phyloP scores from a whole-genome alignment of 2,888 invertebrate genomes.

The Liposcelis brunnea region DNA sequence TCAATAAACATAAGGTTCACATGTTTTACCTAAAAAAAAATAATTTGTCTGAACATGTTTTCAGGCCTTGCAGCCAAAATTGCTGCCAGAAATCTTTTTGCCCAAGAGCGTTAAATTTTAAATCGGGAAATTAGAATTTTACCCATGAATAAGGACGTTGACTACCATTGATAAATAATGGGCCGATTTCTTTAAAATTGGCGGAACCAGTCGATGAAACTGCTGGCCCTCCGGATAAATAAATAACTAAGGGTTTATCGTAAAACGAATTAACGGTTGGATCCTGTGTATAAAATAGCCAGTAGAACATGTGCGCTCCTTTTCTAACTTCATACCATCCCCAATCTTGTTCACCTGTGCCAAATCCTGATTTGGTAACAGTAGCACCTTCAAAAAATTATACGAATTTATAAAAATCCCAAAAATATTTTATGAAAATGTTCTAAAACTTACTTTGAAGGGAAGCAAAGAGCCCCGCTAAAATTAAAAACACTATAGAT shows the following conservation, averaged over 20 bases:
- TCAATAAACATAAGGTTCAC: constrained; percentile 77
- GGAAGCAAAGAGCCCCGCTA: too few species aligned
- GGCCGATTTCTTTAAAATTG: constrained; percentile 75
- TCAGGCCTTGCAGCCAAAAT: too few species aligned
- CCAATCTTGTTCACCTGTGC: constrained; percentile 51
- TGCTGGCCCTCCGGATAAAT: constrained; percentile 80
- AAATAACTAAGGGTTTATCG: constrained; percentile 60
- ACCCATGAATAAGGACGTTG: constrained; percentile 63
- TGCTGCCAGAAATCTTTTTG: too few species aligned
- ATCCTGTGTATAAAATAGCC: constrained; percentile 54
- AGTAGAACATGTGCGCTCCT: constrained; percentile 72
- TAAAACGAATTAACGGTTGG: constrained; percentile 36
- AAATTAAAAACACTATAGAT: too few species aligned
- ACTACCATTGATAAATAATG: constrained; percentile 45
- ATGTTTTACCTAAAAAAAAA: constrained; percentile 39
- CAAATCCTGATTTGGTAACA: constrained; percentile 27
- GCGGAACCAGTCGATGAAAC: constrained; percentile 65
- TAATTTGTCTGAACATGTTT: constrained; percentile 10
- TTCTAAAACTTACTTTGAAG: too few species aligned
- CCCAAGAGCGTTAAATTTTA: background rate
- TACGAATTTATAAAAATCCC: too few species aligned
- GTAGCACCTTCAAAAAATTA: too few species aligned
- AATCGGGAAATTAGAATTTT: constrained; percentile 20
- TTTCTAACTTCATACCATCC: constrained; percentile 53
- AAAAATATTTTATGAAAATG: too few species aligned